phyloP scores from a whole-genome alignment of 2,797 vertebrate genomes.

The Petrocephalus sullivani region DNA sequence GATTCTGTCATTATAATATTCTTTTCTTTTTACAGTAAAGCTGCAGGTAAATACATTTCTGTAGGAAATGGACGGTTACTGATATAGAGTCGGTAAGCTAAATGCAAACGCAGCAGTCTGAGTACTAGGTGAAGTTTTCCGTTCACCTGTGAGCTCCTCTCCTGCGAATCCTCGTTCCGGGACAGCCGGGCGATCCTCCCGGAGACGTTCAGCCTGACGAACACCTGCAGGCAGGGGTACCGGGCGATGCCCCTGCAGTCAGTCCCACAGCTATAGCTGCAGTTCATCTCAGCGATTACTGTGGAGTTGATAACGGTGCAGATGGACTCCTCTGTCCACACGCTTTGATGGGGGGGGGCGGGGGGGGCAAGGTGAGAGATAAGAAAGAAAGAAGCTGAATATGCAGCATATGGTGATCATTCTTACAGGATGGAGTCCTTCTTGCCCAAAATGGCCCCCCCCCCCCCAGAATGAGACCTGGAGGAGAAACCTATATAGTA shows the following conservation, averaged over 20 bases:
- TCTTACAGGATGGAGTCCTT: neutral
- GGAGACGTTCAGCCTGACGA: slow-evolving; percentile 83
- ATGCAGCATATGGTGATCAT: neutral
- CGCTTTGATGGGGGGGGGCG: slow-evolving; percentile 53
- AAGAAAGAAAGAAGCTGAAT: neutral
- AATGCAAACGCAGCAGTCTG: neutral
- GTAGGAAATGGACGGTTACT: slow-evolving; percentile 12
- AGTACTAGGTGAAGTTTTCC: neutral
- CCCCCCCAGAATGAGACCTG: neutral
- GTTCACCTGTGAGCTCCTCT: slow-evolving; percentile 81
- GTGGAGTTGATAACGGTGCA: slow-evolving; percentile 82
- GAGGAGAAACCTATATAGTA: neutral
- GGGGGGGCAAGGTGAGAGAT: slow-evolving; percentile 22
- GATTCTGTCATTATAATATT: slow-evolving; percentile 37
- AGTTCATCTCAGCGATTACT: slow-evolving; percentile 81
- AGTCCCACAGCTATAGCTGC: slow-evolving; percentile 85
- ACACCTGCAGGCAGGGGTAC: slow-evolving; percentile 91
- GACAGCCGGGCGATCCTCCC: slow-evolving; percentile 79
- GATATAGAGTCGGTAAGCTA: neutral
- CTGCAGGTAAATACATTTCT: neutral
- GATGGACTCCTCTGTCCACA: slow-evolving; percentile 85
- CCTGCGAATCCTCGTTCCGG: slow-evolving; percentile 85
- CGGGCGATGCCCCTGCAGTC: slow-evolving; percentile 86
- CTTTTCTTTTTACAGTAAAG: slow-evolving; percentile 36
- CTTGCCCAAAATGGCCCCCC: too few relatives aligned